Base-by-base conservation (phyloP, 2,888 invertebrate species). In the Autographa pulchrina region DNA sequence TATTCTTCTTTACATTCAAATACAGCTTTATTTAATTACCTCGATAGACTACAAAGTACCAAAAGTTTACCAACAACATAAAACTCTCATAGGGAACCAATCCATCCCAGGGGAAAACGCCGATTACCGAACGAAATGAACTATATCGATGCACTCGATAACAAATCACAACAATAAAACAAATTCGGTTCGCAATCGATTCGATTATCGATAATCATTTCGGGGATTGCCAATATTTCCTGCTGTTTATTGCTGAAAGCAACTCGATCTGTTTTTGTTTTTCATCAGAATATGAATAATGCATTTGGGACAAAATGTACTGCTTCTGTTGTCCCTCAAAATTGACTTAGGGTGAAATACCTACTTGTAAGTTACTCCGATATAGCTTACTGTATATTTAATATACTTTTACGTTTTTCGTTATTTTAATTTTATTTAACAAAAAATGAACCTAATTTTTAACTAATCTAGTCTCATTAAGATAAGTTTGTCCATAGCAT, bases 41-140 rank as follows among this genome's bases (percentile, higher is more conserved):
- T 11, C 38, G 11, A 9, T 38, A n/a, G 0, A 7, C 48, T 48
- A 43, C 43, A 48, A 48, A 48, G 38, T 38, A 38, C 11, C 9
- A 6, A n/a, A 48, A n/a, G 48, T 48, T 48, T 48, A 48, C 48
- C 8, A 14, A 48, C 48, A 48, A 48, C 48, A 48, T n/a, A 43
- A 43, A 16, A 43, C 16, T 5, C 43, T 16, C 48, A 48, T n/a
- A n/a, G 48, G 48, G 48, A 48, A 48, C 7, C n/a, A n/a, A n/a
- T n/a, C n/a, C 48, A 6, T n/a, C 48, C 48, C n/a, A 6, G 48
- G 67, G 75, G 77, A 74, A 72, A 48, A 62, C 38, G 72, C 41
- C 77, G 83, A 79, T 74, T 73, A 81, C 77, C 79, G 72, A 75
- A 74, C 75, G 68, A 72, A 81, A 73, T 81, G 77, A 72, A 68